A percentile compares a stretch with the other conserved stretches of the same genome.
Evolutionary conservation across 2,113 vertebrate genomes (phyloP).

Genomic region (Callaeas wilsoni): DNA sequence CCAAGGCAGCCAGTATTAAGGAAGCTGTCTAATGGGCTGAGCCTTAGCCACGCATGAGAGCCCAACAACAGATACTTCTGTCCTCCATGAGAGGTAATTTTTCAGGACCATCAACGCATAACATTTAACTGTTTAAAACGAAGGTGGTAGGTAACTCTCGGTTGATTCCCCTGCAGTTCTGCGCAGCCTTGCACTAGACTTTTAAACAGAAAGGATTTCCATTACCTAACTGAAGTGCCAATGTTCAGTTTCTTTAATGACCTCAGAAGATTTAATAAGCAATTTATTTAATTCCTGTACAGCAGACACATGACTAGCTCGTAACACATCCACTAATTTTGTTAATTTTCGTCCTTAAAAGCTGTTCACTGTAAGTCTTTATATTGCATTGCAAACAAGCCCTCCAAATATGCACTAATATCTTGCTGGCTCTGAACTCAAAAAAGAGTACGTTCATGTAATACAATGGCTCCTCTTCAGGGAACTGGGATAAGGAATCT

Average conservation of each 20-base stretch:
- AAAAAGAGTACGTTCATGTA: rapidly evolving
- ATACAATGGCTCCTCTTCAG: background rate
- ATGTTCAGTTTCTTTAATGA: background rate
- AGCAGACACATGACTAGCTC: background rate
- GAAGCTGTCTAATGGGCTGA: background rate
- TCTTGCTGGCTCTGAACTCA: background rate
- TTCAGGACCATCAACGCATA: background rate
- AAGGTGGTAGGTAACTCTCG: background rate
- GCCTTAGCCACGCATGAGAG: background rate
- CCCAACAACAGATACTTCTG: background rate
- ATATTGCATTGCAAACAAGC: background rate
- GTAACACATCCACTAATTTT: background rate
- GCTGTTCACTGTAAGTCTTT: background rate
- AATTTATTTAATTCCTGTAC: background rate
- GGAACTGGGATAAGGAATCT: background rate
- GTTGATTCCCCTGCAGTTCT: background rate
- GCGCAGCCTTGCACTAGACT: background rate
- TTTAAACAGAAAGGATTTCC: background rate
- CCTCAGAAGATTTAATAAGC: background rate
- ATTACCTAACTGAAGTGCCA: background rate
- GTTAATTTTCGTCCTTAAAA: background rate
- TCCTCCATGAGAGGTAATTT: background rate
- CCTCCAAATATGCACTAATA: background rate
- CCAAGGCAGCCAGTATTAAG: background rate
- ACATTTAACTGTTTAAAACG: background rate